Evolutionary conservation across 1,140 invertebrate genomes (phyloP).

Genomic region (Lepidurus packardi): DNA sequence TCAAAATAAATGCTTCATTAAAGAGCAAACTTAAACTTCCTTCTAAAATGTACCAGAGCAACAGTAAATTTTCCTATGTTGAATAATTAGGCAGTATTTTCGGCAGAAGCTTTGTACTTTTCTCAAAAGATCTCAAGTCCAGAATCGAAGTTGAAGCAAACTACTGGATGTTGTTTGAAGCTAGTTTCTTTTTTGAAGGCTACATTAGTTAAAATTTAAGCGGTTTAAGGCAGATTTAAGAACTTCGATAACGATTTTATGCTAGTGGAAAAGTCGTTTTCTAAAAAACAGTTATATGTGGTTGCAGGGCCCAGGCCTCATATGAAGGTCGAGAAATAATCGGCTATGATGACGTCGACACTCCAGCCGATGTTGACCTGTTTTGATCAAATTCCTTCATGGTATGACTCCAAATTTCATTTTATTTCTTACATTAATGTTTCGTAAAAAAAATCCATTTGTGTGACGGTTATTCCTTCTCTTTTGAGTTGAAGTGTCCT

Average conservation of each 20-base stretch:
- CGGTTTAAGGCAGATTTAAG: neutral
- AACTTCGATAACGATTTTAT: slow-evolving; percentile 25
- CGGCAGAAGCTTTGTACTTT: neutral
- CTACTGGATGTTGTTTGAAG: neutral
- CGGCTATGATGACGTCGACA: slow-evolving; percentile 78
- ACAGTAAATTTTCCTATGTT: neutral
- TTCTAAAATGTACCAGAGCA: neutral
- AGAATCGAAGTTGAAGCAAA: too few species aligned
- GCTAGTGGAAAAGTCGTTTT: slow-evolving; percentile 41
- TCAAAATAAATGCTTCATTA: too few species aligned
- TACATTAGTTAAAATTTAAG: slow-evolving; percentile 23
- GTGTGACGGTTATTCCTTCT: slow-evolving; percentile 20
- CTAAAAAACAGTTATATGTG: slow-evolving; percentile 32
- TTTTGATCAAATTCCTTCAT: slow-evolving; percentile 48
- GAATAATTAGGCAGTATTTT: neutral
- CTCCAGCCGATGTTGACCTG: slow-evolving; percentile 63
- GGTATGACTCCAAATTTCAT: slow-evolving; percentile 29
- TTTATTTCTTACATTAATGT: slow-evolving; percentile 33
- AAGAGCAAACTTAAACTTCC: too few species aligned
- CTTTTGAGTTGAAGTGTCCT: neutral
- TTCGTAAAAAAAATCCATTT: slow-evolving; percentile 24
- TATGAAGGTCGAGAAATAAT: slow-evolving; percentile 60
- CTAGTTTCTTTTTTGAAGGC: slow-evolving; percentile 29
- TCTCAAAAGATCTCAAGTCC: neutral
- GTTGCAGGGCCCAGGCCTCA: slow-evolving; percentile 39